Conservation (phyloP, 2,113 vertebrate species). For the Cephalopterus ornatus region DNA sequence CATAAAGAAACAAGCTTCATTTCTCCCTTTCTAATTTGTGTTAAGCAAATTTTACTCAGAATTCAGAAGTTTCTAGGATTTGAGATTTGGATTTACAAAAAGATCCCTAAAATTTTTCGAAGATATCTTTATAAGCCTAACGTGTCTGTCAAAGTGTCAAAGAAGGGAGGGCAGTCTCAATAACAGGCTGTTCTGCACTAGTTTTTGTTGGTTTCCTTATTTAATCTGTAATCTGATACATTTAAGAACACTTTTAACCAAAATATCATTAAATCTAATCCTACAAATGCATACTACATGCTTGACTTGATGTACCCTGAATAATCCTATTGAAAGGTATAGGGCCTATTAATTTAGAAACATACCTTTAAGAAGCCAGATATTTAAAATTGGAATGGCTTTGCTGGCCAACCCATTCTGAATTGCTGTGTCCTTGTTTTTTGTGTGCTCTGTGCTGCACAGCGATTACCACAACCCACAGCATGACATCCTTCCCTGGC, state of each 20-base stretch:
- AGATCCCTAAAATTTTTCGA: not conserved
- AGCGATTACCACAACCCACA: not conserved
- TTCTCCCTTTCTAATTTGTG: not conserved
- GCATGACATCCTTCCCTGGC: not conserved
- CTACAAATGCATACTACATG: not conserved
- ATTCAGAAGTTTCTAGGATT: not conserved
- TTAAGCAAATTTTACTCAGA: not conserved
- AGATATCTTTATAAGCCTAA: not conserved
- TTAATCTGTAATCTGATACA: constrained; percentile 14
- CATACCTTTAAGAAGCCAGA: not conserved
- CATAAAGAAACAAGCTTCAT: not conserved
- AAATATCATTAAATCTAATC: not conserved
- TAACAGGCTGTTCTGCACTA: not conserved
- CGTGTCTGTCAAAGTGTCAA: not conserved
- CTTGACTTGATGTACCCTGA: not conserved
- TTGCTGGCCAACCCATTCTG: not conserved
- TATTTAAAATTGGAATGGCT: not conserved
- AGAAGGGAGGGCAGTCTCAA: not conserved
- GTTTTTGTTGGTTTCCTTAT: not conserved
- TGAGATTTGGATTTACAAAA: not conserved
- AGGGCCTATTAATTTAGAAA: not conserved
- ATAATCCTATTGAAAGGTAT: not conserved
- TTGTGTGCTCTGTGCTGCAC: fast-evolving
- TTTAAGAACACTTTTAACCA: not conserved
- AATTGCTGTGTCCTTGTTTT: not conserved